These are phyloP conservation scores for Drosophila subpulchrella DNA, from an alignment of 1,140 invertebrate genomes.

Conservation along the genomic window DNA sequence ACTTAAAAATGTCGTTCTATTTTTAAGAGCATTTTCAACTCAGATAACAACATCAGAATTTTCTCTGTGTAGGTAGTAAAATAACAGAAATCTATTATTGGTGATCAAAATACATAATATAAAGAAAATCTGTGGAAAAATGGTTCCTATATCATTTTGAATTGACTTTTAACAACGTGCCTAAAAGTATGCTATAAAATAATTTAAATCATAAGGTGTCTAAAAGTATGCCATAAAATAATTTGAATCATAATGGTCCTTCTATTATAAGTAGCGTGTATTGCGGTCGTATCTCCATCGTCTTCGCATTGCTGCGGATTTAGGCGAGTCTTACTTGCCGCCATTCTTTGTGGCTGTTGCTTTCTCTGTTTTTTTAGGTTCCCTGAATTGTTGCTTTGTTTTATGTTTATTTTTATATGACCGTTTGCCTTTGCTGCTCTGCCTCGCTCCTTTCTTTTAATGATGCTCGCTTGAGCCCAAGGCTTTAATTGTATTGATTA, in stretches of 20 bases:
- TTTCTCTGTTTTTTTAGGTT: conserved; percentile 25
- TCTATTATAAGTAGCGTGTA: neutral
- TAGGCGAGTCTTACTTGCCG: conserved; percentile 1
- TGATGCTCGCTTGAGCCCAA: conserved; percentile 64
- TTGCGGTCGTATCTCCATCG: neutral
- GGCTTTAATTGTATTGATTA: conserved; percentile 82
- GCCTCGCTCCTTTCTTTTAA: conserved; percentile 51
- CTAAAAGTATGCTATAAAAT: neutral
- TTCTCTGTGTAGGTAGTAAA: no score
- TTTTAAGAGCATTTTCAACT: no score
- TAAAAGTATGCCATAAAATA: neutral
- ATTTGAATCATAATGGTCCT: no score
- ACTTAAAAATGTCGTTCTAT: no score
- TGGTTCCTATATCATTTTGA: no score
- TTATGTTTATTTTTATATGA: conserved; percentile 66
- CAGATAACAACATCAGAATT: no score
- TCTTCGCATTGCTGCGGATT: neutral
- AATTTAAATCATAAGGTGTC: neutral
- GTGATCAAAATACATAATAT: no score
- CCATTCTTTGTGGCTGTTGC: conserved; percentile 26
- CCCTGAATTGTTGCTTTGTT: conserved; percentile 28
- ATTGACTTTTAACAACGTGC: neutral
- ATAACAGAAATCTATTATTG: no score
- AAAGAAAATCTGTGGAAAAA: no score
- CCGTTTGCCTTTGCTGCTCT: conserved; percentile 43